Conservation (phyloP, 2,888 invertebrate genomes). For the Drosophila affinis region DNA sequence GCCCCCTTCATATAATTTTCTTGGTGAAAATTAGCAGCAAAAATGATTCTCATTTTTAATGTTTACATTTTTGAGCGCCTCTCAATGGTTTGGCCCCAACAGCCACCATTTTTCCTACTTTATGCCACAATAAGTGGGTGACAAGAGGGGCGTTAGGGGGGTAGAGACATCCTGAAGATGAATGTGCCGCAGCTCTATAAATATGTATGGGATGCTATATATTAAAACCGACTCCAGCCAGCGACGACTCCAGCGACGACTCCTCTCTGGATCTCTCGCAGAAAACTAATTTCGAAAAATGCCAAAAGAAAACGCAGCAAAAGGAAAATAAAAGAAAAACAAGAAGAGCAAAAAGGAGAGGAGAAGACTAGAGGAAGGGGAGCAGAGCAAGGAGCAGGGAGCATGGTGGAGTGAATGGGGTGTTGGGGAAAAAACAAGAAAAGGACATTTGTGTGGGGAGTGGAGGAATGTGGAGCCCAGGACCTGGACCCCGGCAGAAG, state of each 20-base stretch:
- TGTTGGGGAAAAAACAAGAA: constrained; percentile 53
- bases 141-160: constrained; percentile 28
- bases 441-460: constrained; percentile 71
- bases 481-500: constrained; percentile 60
- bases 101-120: constrained; percentile 65
- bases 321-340: constrained; percentile 68
- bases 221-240: constrained; percentile 79
- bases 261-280: constrained; percentile 46
- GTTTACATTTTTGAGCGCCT: constrained; percentile 52
- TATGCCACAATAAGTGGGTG: constrained; percentile 77
- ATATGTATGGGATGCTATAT: constrained; percentile 81
- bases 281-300: constrained; percentile 82
- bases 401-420: constrained; percentile 3
- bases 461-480: constrained; percentile 37
- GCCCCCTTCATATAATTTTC: not conserved
- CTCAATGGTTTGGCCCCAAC: constrained; percentile 42
- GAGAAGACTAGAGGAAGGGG: no score
- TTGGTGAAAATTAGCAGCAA: constrained; percentile 54
- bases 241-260: constrained; percentile 37
- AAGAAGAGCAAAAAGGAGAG: constrained; percentile 8
- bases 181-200: constrained; percentile 81
- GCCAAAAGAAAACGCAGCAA: constrained; percentile 77
- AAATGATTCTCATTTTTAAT: constrained; percentile 32
- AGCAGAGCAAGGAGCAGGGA: not conserved
- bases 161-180: constrained; percentile 70